A percentile compares a stretch with the other conserved stretches of the same genome.
Conservation (phyloP, 2,797 vertebrate genomes). For the Lophotriccus pileatus region DNA sequence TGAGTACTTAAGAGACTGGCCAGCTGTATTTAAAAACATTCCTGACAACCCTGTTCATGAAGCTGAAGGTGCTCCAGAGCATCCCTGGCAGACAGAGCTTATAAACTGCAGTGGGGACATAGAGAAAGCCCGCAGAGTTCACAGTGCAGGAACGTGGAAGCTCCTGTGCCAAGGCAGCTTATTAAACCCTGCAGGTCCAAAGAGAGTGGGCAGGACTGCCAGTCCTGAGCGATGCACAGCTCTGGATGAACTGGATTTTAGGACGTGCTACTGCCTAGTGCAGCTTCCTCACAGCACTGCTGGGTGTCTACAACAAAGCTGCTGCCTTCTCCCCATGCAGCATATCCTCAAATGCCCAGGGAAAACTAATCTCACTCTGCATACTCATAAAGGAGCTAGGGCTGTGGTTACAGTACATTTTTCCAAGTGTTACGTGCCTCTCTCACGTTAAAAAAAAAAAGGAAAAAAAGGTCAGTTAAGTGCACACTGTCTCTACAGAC, state of each 20-base stretch:
- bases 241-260: background rate
- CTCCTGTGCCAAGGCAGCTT: background rate
- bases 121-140: background rate
- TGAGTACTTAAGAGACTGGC: background rate
- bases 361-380: background rate
- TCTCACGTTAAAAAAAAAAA: background rate
- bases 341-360: background rate
- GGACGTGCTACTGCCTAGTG: rapidly evolving
- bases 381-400: background rate
- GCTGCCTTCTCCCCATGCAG: background rate
- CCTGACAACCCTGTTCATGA: background rate
- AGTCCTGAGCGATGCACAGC: background rate
- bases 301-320: background rate
- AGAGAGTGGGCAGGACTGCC: background rate
- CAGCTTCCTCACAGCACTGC: background rate
- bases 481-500: background rate
- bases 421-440: background rate
- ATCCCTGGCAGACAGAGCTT: background rate
- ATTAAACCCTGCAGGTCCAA: background rate
- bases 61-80: background rate
- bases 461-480: background rate
- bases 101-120: background rate
- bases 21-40: background rate
- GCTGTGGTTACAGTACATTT: background rate
- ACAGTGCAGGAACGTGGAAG: background rate